Base-by-base conservation (phyloP, 2,888 invertebrate genomes). In the Acanthacorydalis orientalis region DNA sequence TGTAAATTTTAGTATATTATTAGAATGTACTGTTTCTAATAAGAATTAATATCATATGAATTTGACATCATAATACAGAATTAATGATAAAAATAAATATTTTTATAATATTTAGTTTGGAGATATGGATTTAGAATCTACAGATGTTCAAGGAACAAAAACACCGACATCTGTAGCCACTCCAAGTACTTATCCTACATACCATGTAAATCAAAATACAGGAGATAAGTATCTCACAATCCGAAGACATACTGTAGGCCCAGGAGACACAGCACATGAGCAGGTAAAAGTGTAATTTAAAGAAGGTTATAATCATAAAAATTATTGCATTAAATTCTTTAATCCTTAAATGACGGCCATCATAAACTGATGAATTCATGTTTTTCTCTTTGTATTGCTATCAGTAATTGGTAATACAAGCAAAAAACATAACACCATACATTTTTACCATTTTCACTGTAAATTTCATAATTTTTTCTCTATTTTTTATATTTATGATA, bases 201-300 rank as follows among this genome's bases (percentile, higher is more conserved):
- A 46, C 34, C 35, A 49, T 8, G 43, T 41, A 38, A 47, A 42
- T 37, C 43, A 43, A 33, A 48, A 45, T 48, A 49, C 45, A n/a
- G 61, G 62, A 32, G 67, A 67, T 54, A 61, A 60, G 52, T 73
- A 74, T 57, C 64, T 73, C 51, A 82, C 83, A 43, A 78, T 83
- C 44, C 71, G 93, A 37, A 70, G 93, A 15, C 93, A 95, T 63
- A 95, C 95, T 0, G 92, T 95, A 1, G 93, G 93, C 0, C 90
- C 90, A 0, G 91, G 91, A 3, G 90, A 92, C 69, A 81, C 87
- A 33, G 75, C 85, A 0, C 89, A 89, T 59, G 83, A 86, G 54
- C 86, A 85, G 70, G 81, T 75, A 54, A 49, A 57, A 61, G 50
- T 6, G 7, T 23, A 46, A 9, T 4, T 12, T 1, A 4, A 32